Percentiles rank a stretch among this genome's conserved stretches.
phyloP scores from a whole-genome alignment of 2,888 invertebrate genomes.

The Drosophila anceps region DNA sequence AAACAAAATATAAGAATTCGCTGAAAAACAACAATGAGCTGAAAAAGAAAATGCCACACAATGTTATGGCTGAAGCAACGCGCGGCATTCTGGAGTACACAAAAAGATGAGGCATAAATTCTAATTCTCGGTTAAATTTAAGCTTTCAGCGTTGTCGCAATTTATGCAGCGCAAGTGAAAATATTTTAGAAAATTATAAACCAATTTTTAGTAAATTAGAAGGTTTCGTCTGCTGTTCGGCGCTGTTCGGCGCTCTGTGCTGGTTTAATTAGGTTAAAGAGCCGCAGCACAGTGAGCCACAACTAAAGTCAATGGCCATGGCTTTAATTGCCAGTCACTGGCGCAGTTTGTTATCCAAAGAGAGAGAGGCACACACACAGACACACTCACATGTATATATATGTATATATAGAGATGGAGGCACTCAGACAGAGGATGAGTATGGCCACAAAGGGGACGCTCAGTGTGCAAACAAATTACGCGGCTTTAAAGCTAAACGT shows the following conservation, averaged over 20 bases:
- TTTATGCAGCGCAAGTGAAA: conserved; percentile 53
- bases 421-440: conserved; percentile 18
- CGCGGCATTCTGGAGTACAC: conserved; percentile 25
- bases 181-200: conserved; percentile 68
- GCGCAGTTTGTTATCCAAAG: conserved; percentile 44
- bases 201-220: conserved; percentile 67
- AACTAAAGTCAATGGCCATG: conserved; percentile 61
- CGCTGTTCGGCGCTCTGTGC: conserved; percentile 38
- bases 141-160: conserved; percentile 47
- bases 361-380: conserved; percentile 5
- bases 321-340: conserved; percentile 65
- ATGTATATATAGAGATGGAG: neutral
- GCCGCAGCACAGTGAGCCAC: conserved; percentile 18
- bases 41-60: conserved; percentile 37
- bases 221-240: conserved; percentile 20
- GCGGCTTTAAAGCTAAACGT: conserved; percentile 68
- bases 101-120: conserved; percentile 62
- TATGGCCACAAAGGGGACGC: conserved; percentile 37
- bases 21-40: conserved; percentile 19
- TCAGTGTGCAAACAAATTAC: conserved; percentile 69
- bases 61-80: conserved; percentile 21
- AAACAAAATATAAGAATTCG: neutral
- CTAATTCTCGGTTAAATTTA: conserved; percentile 56
- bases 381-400: neutral
- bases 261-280: conserved; percentile 79